Base-by-base conservation (phyloP, 2,888 invertebrate species). In the Agrypnus murinus region DNA sequence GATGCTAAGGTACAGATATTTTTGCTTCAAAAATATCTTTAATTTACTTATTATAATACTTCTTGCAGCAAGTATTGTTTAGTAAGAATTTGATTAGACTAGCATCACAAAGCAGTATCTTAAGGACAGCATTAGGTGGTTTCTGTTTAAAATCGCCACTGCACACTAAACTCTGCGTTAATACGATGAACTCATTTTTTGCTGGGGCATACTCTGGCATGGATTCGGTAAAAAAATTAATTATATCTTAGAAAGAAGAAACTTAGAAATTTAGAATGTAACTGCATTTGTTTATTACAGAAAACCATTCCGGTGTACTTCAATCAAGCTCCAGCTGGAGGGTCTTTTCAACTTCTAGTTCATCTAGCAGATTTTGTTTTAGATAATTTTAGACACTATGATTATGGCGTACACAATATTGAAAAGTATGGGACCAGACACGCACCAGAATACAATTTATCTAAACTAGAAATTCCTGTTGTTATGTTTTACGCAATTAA, bases 401-500 rank as follows among this genome's bases (percentile, higher is more conserved):
- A 81, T 83, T 7, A 88, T 72, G 89, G 89, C 74, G 2, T n/a
- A 15, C 84, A 87, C 3, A 85, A 92, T 71, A 80, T 84, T 58
- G 81, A 81, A 45, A 71, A 85, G 0, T 89, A 87, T 75, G 90
- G 89, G 0, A 83, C 84, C 1, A 84, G 87, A 1, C 86, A 84
- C 38, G 90, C 91, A 0, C 88, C 89, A 0, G 82, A 82, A 40
- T 92, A 92, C 78, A 87, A 90, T 74, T 80, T 92, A 15, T 85
- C 86, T 4, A 89, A 88, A 69, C 88, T 91, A 0, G 86, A 84
- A 76, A 87, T 89, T 38, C 92, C 92, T 0, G 87, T 90, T 2
- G 85, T 87, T 1, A 77, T 92, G 14, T 87, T 91, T 53, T 91
- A 91, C 73, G 90, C 91, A 7, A 87, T 88, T 70, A 90, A 90